Percentiles rank a stretch among this genome's conserved stretches.
Conservation (phyloP, 2,797 vertebrate genomes). For the Catostomus latipinnis region DNA sequence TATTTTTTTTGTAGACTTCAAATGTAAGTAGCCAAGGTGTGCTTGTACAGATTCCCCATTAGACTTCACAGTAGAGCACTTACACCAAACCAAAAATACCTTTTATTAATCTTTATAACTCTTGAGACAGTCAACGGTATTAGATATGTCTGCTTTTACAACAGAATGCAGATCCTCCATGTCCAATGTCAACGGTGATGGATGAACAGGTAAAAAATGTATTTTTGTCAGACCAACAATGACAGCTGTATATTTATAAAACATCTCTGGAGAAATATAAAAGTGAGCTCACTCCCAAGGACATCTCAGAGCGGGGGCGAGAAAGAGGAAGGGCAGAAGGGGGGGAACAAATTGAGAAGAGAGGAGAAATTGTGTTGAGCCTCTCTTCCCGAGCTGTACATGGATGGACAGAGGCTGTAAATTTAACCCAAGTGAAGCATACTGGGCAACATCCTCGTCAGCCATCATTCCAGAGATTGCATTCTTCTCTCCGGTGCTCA, state of each 20-base stretch:
- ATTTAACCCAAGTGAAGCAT: slow-evolving; percentile 74
- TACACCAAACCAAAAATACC: slow-evolving; percentile 1
- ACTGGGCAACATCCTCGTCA: slow-evolving; percentile 72
- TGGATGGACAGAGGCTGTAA: slow-evolving; percentile 73
- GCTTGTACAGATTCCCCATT: slow-evolving; percentile 1
- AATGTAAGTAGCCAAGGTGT: not conserved
- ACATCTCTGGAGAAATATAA: slow-evolving; percentile 79
- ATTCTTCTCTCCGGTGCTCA: slow-evolving; percentile 29
- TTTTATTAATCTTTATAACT: slow-evolving; percentile 49
- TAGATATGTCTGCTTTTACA: slow-evolving; percentile 61
- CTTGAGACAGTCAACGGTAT: slow-evolving; percentile 21
- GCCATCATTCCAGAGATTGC: slow-evolving; percentile 74
- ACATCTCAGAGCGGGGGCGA: slow-evolving; percentile 61
- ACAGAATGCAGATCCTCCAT: slow-evolving; percentile 59
- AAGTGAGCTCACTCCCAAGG: slow-evolving; percentile 72
- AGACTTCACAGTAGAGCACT: slow-evolving; percentile 28
- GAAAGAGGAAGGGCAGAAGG: slow-evolving; percentile 9
- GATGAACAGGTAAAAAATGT: slow-evolving; percentile 71
- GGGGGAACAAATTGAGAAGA: slow-evolving; percentile 37
- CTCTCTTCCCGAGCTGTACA: slow-evolving; percentile 70
- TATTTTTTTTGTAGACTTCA: too few species aligned
- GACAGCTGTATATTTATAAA: slow-evolving; percentile 68
- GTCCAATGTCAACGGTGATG: slow-evolving; percentile 71
- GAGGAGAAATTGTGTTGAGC: slow-evolving; percentile 67
- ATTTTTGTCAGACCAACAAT: slow-evolving; percentile 75